Percentiles rank a stretch among this genome's conserved stretches.
Conservation (phyloP, 2,888 invertebrate genomes). For the Isotomurus palustris region DNA sequence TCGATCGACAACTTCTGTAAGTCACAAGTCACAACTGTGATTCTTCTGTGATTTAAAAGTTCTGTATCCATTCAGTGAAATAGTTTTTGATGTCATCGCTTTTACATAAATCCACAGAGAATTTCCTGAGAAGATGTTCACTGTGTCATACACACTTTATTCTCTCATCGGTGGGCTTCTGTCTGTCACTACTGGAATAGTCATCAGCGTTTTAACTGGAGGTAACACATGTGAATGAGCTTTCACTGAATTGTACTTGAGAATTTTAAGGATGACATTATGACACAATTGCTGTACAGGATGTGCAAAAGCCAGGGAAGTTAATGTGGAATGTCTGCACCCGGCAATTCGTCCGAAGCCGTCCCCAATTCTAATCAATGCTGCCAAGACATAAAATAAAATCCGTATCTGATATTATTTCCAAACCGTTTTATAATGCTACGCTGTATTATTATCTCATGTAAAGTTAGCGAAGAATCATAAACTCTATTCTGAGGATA, state of each 20-base stretch:
- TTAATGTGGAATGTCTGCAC: conserved; percentile 29
- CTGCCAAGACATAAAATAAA: too few species aligned
- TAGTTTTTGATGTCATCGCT: neutral
- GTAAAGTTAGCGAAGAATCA: too few species aligned
- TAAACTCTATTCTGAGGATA: too few species aligned
- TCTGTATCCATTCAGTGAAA: too few species aligned
- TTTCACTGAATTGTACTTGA: neutral
- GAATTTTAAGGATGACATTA: neutral
- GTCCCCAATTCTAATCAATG: neutral
- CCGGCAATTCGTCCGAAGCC: conserved; percentile 21
- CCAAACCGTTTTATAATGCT: too few species aligned
- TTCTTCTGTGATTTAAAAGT: neutral
- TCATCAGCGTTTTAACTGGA: conserved; percentile 15
- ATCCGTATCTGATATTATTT: too few species aligned
- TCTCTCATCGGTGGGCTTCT: conserved; percentile 32
- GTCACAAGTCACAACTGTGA: neutral
- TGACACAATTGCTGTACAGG: neutral
- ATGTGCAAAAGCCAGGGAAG: conserved; percentile 16
- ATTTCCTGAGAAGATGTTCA: conserved; percentile 26
- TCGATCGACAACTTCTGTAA: neutral
- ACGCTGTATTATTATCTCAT: too few species aligned
- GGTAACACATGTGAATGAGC: neutral
- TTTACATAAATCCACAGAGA: conserved; percentile 10
- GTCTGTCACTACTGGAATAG: conserved; percentile 21
- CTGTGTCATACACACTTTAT: conserved; percentile 32